These are phyloP conservation scores for Stenodema calcarata DNA, from an alignment of 2,888 invertebrate genomes.

Conservation along the genomic window DNA sequence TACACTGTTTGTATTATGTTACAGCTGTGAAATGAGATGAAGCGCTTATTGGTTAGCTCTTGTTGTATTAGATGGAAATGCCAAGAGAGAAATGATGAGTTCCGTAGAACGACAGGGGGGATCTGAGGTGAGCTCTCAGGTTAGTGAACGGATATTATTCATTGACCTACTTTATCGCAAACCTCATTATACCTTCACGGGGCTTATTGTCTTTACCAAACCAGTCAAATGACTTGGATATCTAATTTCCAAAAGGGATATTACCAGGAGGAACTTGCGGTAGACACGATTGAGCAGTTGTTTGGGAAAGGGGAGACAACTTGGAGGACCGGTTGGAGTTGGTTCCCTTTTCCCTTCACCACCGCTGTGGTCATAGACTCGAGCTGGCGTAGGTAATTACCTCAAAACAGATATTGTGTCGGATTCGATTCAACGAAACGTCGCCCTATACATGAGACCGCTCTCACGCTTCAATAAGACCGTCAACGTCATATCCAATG, in stretches of 20 bases:
- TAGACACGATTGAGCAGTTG: neutral
- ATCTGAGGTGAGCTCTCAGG: neutral
- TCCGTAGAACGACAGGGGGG: neutral
- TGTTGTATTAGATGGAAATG: neutral
- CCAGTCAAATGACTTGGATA: neutral
- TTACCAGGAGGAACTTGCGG: neutral
- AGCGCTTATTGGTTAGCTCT: neutral
- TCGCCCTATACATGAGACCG: too few species aligned
- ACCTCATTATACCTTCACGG: neutral
- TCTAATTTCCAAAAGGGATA: neutral
- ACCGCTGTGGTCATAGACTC: neutral
- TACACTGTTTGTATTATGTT: too few species aligned
- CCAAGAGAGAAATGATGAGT: neutral
- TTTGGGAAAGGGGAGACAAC: neutral
- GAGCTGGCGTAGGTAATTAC: neutral
- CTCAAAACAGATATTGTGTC: neutral
- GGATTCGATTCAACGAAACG: neutral
- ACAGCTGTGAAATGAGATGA: neutral
- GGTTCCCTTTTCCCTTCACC: neutral
- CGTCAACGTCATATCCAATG: too few species aligned
- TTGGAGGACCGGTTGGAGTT: neutral
- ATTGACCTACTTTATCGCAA: neutral
- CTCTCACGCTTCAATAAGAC: too few species aligned
- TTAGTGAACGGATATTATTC: neutral
- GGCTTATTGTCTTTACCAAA: neutral